Percentiles rank a stretch among this genome's conserved stretches.
Conservation (phyloP, 2,797 vertebrate species). For the Sebastes vulpes region DNA sequence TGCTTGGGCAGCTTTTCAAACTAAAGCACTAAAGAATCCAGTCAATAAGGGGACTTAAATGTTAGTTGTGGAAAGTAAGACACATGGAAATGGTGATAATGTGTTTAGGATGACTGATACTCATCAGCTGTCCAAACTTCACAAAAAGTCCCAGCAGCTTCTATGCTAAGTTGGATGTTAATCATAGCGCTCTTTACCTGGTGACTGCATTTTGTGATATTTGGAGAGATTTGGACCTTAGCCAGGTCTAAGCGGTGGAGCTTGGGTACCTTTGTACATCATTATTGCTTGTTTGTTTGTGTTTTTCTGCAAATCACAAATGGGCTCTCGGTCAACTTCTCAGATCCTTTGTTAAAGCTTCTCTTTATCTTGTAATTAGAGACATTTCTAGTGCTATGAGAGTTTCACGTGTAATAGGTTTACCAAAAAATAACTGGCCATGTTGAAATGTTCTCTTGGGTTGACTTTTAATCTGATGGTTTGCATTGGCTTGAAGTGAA, state of each 20-base stretch:
- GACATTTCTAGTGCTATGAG: slow-evolving; percentile 33
- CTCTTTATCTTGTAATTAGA: slow-evolving; percentile 72
- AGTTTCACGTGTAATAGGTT: slow-evolving; percentile 18
- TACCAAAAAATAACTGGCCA: neutral
- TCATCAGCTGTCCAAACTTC: neutral
- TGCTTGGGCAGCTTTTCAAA: neutral
- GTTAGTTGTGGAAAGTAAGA: neutral
- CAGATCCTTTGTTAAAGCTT: slow-evolving; percentile 53
- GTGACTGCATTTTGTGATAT: neutral
- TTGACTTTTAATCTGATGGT: neutral
- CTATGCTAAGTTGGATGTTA: neutral
- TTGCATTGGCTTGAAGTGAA: neutral
- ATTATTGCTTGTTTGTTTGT: slow-evolving; percentile 1
- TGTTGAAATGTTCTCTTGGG: neutral
- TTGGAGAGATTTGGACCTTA: neutral
- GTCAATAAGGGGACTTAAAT: neutral
- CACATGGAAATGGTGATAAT: neutral
- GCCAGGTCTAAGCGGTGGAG: neutral
- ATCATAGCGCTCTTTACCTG: neutral
- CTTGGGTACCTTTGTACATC: neutral
- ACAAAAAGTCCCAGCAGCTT: neutral
- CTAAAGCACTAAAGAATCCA: neutral
- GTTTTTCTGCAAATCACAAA: slow-evolving; percentile 20
- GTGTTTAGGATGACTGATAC: neutral
- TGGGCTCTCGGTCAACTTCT: slow-evolving; percentile 8